Evolutionary conservation across 2,888 invertebrate species (phyloP), one percentile per base, ranked within the genome.

Genomic region (Boloria euphrosyne): DNA sequence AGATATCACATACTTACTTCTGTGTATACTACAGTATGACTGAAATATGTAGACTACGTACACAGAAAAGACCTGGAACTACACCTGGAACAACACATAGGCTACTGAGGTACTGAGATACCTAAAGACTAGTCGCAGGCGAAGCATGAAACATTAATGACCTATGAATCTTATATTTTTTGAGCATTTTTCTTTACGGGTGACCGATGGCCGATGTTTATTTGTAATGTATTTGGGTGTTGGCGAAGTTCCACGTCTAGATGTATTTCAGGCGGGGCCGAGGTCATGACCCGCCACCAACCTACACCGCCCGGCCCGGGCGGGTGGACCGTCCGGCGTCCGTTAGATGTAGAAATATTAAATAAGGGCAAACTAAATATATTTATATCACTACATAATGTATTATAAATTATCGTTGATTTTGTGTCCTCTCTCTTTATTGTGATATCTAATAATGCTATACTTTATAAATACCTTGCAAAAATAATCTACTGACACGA

Each of bases 281-380:
- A 85, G 85, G 85, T 84, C 82, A 71, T 85, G 87, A 87, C 86
- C 86, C 81, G 74, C 73, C 81, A 82, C 81, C 75, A 16, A 22
- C 38, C 57, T 44, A 50, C 22, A 49, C 31, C 14, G 27, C 59
- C 47, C 50, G 49, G 27, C 59, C 47, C 50, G 49, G 59, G 49
- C 31, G 31, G 31, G 31, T 38, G 17, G 3, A 31, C 46, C 17
- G 38, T 50, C 46, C 17, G 38, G 38, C 50, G 27, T 38, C 10
- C 10, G 31, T 38, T 38, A 59, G 50, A 50, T 49, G 18, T 38
- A 49, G 59, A 38, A 59, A 18, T n/a, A n/a, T n/a, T n/a, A n/a
- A n/a, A n/a, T 59, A 59, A 49, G 59, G 59, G 49, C 49, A 17
- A 50, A 3, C 17, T 59, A 4, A 44, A 44, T 55, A 44, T 27